Evolutionary conservation across 2,797 vertebrate species (phyloP).

Genomic region (Pangasius macronema): DNA sequence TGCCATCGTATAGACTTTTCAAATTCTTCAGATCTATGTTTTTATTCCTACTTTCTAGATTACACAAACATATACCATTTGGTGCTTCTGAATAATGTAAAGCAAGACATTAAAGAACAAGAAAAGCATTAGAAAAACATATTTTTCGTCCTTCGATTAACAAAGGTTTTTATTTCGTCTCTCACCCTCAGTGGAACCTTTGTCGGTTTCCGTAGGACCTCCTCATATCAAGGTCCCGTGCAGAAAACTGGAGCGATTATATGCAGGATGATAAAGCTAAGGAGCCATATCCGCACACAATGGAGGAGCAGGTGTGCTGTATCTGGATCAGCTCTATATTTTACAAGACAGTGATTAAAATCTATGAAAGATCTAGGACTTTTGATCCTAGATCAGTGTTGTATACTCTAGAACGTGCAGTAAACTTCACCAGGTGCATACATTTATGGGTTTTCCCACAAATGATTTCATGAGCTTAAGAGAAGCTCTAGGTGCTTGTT

Average conservation of each 20-base stretch:
- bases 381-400: background rate
- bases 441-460: background rate
- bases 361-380: background rate
- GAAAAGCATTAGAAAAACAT: constrained; percentile 11
- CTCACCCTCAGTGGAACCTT: too few species aligned
- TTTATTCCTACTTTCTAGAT: background rate
- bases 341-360: background rate
- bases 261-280: constrained; percentile 2
- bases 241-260: constrained; percentile 29
- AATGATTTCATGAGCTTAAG: constrained; percentile 6
- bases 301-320: background rate
- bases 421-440: background rate
- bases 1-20: background rate
- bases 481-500: background rate
- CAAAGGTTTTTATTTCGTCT: too few species aligned
- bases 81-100: background rate
- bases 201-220: too few species aligned
- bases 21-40: background rate
- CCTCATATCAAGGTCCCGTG: constrained; percentile 42
- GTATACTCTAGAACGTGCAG: background rate
- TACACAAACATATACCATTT: background rate
- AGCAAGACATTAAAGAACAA: constrained; percentile 19
- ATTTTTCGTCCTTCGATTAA: too few species aligned
- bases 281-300: constrained; percentile 8
- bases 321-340: constrained; percentile 12